These are phyloP conservation scores for Epizoanthus stellaris DNA, from an alignment of 92 coral and sea anemone genomes.

Conservation along the genomic window DNA sequence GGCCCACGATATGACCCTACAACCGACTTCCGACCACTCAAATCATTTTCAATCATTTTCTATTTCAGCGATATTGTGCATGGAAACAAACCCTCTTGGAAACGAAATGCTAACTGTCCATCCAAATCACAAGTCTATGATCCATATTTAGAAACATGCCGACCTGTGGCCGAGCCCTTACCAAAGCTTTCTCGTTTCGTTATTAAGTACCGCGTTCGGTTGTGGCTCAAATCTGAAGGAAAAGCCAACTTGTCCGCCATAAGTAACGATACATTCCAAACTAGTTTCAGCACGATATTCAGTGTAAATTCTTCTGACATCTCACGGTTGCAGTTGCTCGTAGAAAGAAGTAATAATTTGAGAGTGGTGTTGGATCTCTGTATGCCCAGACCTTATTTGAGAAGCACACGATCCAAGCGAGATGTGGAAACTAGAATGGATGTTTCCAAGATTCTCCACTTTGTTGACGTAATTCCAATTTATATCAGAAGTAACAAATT, in stretches of 20 bases:
- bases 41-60: constrained; percentile 22
- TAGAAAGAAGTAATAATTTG: not conserved
- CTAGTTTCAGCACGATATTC: not conserved
- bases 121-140: not conserved
- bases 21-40: not conserved
- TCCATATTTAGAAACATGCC: not conserved
- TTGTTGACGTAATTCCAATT: not conserved
- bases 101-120: not conserved
- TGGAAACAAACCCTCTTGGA: constrained; percentile 10
- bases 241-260: not conserved
- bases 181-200: not conserved
- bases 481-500: not conserved
- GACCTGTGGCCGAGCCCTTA: not conserved
- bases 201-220: not conserved
- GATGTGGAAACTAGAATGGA: not conserved
- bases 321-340: not conserved
- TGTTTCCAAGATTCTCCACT: constrained; percentile 12
- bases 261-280: not conserved
- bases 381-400: constrained; percentile 9
- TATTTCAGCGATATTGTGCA: constrained; percentile 7
- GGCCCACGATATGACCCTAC: not conserved
- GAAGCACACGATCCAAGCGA: not conserved
- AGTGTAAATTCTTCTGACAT: constrained; percentile 3
- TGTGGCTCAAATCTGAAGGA: constrained; percentile 10
- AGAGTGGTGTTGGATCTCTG: constrained; percentile 6